Base-by-base conservation (phyloP, 2,797 vertebrate genomes). In the Siniperca obscura region DNA sequence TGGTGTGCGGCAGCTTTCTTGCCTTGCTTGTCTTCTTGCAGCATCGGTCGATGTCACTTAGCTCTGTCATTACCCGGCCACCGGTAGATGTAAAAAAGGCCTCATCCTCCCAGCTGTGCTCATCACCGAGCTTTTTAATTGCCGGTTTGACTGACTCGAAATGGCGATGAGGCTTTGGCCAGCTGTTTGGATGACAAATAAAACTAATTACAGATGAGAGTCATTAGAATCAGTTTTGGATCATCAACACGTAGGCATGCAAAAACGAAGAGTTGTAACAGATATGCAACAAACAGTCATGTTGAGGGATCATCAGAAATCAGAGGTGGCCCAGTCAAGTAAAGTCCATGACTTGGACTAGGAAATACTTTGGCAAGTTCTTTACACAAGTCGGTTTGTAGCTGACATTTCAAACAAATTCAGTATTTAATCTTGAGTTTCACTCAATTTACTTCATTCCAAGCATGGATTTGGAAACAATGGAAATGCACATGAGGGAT, bases 11-110 rank as follows among this genome's bases (percentile, higher is more conserved):
- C 90, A 46, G 66, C 85, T 71, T 72, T 78, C 62, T 83, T 77
- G 76, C 76, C 82, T 78, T 70, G 90, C 92, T 90, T 89, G 62
- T 93, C 94, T 83, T 90, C 88, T 62, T 81, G 76, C 77, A 77
- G 82, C 75, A 56, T 85, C 65, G 40, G 73, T 67, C 52, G 75
- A 77, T 90, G 90, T 92, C 90, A 85, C 74, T 76, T 92, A 38
- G 82, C 91, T 94, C 95, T 96, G 90, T 96, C 91, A 96, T 96
- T 96, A 96, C 86, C 72, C 84, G 10, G 86, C 92, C 88, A 74
- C 90, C 86, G 88, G 50, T 88, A 86, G 84, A 85, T 59, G 22
- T 78, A 56, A 42, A 88, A 87, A 85, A 84, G 72, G 81, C 85
- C 80, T 93, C 82, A 52, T 86, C 86, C 78, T 80, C 42, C 82